Evolutionary conservation across 2,888 invertebrate species (phyloP).

Genomic region (Lasioglossum morio): DNA sequence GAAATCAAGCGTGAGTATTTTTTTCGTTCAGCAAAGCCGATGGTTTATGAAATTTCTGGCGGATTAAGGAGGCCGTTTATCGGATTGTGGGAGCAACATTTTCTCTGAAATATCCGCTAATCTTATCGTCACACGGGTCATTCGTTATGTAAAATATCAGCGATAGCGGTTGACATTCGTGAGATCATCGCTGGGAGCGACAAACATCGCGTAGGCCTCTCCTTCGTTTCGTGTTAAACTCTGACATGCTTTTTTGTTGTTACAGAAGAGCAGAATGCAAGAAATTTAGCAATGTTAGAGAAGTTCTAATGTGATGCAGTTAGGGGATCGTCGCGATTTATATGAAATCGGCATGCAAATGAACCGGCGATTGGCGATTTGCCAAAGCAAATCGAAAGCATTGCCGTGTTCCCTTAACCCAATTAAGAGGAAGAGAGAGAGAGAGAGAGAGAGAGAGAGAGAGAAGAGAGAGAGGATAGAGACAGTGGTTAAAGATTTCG

Average conservation of each 20-base stretch:
- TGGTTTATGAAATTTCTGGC: slow-evolving; percentile 6
- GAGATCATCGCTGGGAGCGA: slow-evolving; percentile 52
- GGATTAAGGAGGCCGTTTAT: slow-evolving; percentile 15
- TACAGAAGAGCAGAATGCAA: background rate
- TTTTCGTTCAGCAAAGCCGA: background rate
- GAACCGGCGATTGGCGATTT: slow-evolving; percentile 41
- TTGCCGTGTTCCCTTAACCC: slow-evolving; percentile 57
- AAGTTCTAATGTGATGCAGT: background rate
- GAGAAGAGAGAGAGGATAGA: background rate
- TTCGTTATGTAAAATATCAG: slow-evolving; percentile 54
- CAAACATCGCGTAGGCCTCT: slow-evolving; percentile 19
- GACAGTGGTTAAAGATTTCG: background rate
- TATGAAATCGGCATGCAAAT: slow-evolving; percentile 53
- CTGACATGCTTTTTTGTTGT: background rate
- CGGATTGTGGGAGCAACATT: slow-evolving; percentile 22
- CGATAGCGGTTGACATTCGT: slow-evolving; percentile 48
- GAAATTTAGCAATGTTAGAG: background rate
- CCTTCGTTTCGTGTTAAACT: background rate
- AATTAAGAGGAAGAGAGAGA: slow-evolving; percentile 43
- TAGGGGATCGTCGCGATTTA: slow-evolving; percentile 8
- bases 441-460: background rate
- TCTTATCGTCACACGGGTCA: slow-evolving; percentile 63
- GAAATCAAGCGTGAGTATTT: background rate
- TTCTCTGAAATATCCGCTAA: slow-evolving; percentile 30
- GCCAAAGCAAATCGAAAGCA: slow-evolving; percentile 51